A percentile compares a stretch with the other conserved stretches of the same genome.
These are phyloP conservation scores for Chelmon rostratus DNA, from an alignment of 2,797 vertebrate genomes.

Conservation along the genomic window DNA sequence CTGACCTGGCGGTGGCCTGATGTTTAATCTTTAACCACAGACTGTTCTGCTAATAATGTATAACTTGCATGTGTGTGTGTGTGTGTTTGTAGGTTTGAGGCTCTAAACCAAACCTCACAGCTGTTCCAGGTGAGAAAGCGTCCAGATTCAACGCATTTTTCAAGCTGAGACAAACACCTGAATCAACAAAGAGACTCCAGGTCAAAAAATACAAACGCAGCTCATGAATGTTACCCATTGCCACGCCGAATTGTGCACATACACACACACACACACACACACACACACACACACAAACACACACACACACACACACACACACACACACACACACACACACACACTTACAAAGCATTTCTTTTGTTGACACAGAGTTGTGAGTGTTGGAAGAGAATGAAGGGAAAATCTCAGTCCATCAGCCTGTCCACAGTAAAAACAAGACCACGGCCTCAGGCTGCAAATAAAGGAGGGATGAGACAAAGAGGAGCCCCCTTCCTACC, in stretches of 20 bases:
- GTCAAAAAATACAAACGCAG: constrained; percentile 17
- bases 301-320: constrained; percentile 11
- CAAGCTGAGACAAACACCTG: constrained; percentile 33
- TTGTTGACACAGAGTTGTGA: constrained; percentile 53
- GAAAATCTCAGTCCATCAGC: constrained; percentile 33
- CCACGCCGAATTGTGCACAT: neutral
- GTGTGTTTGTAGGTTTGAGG: constrained; percentile 18
- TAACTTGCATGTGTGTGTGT: neutral
- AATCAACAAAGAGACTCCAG: constrained; percentile 36
- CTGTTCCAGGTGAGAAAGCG: neutral
- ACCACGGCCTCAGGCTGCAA: constrained; percentile 62
- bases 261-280: constrained; percentile 20
- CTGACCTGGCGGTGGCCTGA: constrained; percentile 23
- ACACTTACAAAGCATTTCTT: constrained; percentile 3
- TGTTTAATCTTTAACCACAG: constrained; percentile 71
- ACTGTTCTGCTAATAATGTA: constrained; percentile 8
- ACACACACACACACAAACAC: constrained; percentile 9
- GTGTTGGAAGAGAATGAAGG: constrained; percentile 40
- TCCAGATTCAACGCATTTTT: constrained; percentile 14
- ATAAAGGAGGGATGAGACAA: constrained; percentile 73
- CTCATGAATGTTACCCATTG: constrained; percentile 24
- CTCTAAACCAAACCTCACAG: neutral
- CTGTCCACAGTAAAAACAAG: constrained; percentile 58
- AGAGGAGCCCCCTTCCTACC: constrained; percentile 52
- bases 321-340: constrained; percentile 24